phyloP scores from a whole-genome alignment of 2,797 vertebrate genomes.

The Dryobates pubescens region DNA sequence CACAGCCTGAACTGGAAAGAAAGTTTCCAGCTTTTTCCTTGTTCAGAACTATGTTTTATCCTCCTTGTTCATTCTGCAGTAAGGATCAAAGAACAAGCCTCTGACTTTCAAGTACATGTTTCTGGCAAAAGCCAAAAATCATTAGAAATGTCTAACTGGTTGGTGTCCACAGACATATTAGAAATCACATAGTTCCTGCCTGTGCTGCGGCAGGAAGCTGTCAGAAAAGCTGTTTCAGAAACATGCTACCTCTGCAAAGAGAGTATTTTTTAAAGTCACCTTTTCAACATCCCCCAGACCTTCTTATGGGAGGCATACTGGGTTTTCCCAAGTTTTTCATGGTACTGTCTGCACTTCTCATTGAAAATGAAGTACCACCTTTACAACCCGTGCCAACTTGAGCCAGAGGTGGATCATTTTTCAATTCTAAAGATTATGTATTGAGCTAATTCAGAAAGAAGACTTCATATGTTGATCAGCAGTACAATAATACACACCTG shows the following conservation, averaged over 20 bases:
- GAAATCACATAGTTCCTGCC: neutral
- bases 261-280: neutral
- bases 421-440: neutral
- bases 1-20: neutral
- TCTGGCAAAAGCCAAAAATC: neutral
- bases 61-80: neutral
- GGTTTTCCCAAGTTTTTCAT: neutral
- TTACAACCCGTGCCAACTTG: neutral
- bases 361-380: neutral
- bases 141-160: neutral
- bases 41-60: neutral
- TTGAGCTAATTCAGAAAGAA: neutral
- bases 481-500: rapidly evolving
- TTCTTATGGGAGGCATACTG: neutral
- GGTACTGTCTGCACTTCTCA: neutral
- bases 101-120: neutral
- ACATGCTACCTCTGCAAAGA: neutral
- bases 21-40: neutral
- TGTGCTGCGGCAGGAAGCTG: neutral
- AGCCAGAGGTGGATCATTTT: neutral
- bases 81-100: neutral
- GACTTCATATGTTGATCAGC: neutral
- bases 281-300: neutral
- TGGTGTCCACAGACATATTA: neutral
- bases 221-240: neutral